Conservation (phyloP, 1,140 invertebrate genomes). For the Himalopsyche phryganea region DNA sequence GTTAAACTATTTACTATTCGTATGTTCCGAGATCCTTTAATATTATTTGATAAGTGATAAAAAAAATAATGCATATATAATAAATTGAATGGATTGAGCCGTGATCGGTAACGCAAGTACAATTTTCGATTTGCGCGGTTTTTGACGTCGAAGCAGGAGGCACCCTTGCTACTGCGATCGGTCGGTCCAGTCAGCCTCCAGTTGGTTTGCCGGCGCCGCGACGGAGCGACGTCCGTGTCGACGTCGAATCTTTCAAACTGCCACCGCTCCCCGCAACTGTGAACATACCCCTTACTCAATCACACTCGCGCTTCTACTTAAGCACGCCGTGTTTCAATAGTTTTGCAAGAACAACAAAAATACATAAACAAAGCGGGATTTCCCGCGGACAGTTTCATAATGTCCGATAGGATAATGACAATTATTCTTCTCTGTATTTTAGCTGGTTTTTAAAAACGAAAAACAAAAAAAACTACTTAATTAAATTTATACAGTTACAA, state of each 20-base stretch:
- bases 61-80: too few species aligned
- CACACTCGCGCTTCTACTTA: not conserved
- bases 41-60: too few species aligned
- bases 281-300: not conserved
- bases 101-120: conserved; percentile 1
- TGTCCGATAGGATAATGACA: too few species aligned
- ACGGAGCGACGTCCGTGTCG: not conserved
- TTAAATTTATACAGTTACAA: too few species aligned
- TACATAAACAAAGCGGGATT: too few species aligned
- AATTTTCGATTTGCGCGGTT: conserved; percentile 4
- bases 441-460: too few species aligned
- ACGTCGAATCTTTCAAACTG: not conserved
- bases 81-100: too few species aligned
- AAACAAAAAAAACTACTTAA: too few species aligned
- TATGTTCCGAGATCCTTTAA: too few species aligned
- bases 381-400: too few species aligned
- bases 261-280: not conserved
- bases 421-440: too few species aligned
- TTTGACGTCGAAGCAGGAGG: conserved; percentile 4
- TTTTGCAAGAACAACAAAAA: not conserved
- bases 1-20: too few species aligned
- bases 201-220: conserved; percentile 16
- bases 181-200: conserved; percentile 17
- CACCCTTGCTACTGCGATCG: conserved; percentile 6
- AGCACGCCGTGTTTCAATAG: not conserved